Conservation (phyloP, 1,140 invertebrate genomes). For the Tenebrio molitor region DNA sequence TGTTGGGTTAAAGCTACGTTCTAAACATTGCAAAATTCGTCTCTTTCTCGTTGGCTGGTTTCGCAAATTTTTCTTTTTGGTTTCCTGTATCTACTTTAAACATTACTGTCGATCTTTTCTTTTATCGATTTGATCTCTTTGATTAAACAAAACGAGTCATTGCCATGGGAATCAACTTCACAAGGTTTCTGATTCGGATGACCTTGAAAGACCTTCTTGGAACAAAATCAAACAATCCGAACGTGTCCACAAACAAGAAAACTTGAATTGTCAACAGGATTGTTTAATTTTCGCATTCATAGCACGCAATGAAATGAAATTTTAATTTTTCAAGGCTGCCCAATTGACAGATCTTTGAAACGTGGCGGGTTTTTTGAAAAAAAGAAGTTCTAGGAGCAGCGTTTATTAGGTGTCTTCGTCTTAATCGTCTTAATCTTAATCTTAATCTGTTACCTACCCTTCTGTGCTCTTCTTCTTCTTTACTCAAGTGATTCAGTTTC, state of each 20-base stretch:
- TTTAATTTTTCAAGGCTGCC: background rate
- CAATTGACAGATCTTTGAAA: conserved; percentile 1
- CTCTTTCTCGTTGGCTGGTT: conserved; percentile 59
- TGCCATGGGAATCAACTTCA: background rate
- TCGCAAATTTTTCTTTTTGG: conserved; percentile 60
- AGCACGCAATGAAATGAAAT: background rate
- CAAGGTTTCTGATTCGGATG: background rate
- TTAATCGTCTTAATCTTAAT: background rate
- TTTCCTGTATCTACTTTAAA: conserved; percentile 60
- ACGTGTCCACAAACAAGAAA: too few relatives aligned
- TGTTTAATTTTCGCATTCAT: too few relatives aligned
- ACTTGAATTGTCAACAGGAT: too few relatives aligned
- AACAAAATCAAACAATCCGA: too few relatives aligned
- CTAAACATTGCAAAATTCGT: conserved; percentile 59
- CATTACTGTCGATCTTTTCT: conserved; percentile 60
- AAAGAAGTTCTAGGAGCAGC: too few relatives aligned
- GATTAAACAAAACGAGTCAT: conserved; percentile 28
- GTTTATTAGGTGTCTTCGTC: background rate
- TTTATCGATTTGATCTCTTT: conserved; percentile 59
- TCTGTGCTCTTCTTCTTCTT: conserved; percentile 56
- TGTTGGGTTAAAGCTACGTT: conserved; percentile 61
- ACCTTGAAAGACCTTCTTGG: conserved; percentile 3
- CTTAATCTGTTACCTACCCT: conserved; percentile 50
- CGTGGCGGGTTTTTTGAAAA: background rate
- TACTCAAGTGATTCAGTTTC: too few relatives aligned